Percentiles rank a stretch among this genome's conserved stretches.
phyloP scores from a whole-genome alignment of 2,888 invertebrate genomes.

The Griposia aprilina region DNA sequence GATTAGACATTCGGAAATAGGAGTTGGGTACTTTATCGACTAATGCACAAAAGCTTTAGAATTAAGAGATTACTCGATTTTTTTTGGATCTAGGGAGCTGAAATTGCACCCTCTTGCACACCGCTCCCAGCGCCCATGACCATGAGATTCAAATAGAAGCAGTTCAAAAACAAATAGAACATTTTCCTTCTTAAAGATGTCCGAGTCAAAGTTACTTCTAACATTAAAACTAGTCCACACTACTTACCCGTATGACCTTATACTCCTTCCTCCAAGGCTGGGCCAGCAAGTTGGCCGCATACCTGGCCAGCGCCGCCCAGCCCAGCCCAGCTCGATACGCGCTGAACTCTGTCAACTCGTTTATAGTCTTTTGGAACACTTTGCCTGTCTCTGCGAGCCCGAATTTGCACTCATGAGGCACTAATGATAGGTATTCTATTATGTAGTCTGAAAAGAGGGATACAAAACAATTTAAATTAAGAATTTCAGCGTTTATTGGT shows the following conservation, averaged over 20 bases:
- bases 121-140: too few species aligned
- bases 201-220: neutral
- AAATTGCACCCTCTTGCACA: too few species aligned
- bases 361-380: slow-evolving; percentile 94
- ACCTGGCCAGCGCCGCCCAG: slow-evolving; percentile 96
- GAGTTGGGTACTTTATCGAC: too few species aligned
- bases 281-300: slow-evolving; percentile 95
- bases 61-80: too few species aligned
- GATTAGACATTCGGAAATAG: too few species aligned
- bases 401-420: slow-evolving; percentile 95
- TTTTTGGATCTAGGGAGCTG: too few species aligned
- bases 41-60: too few species aligned
- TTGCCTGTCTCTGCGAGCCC: slow-evolving; percentile 93
- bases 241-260: slow-evolving; percentile 93
- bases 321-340: slow-evolving; percentile 95
- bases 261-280: slow-evolving; percentile 98
- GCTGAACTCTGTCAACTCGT: slow-evolving; percentile 93
- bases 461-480: neutral
- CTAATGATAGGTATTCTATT: slow-evolving; percentile 94
- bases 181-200: neutral
- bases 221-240: neutral
- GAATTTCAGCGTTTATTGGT: neutral
- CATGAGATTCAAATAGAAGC: too few species aligned
- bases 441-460: slow-evolving; percentile 92
- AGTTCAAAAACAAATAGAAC: neutral